Percentiles rank a stretch among this genome's conserved stretches.
Conservation (phyloP, 2,113 vertebrate genomes). For the Globicephala melas region DNA sequence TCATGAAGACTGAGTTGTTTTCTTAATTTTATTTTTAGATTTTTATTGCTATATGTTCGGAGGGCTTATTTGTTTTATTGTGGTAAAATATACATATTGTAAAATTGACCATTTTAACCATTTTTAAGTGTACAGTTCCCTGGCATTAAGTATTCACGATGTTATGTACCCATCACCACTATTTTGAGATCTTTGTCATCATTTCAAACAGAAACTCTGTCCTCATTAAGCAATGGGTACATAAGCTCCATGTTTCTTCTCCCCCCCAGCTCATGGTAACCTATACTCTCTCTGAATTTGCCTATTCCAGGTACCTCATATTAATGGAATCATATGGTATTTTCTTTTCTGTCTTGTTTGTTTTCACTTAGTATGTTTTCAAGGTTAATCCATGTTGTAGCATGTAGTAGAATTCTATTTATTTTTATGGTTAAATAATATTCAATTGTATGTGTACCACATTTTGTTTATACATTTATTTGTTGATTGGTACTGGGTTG, state of each 20-base stretch:
- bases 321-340: background rate
- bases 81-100: background rate
- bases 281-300: background rate
- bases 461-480: background rate
- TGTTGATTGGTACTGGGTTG: background rate
- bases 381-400: background rate
- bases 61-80: background rate
- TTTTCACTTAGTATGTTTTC: background rate
- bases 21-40: background rate
- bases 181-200: constrained; percentile 2
- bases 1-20: background rate
- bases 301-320: background rate
- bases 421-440: background rate
- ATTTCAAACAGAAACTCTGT: background rate
- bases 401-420: background rate
- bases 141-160: background rate
- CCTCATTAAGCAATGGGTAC: background rate
- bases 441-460: background rate
- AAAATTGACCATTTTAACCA: background rate
- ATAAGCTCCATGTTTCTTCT: background rate
- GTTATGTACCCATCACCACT: background rate
- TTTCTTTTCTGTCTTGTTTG: background rate
- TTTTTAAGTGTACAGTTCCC: background rate
- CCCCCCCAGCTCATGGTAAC: background rate
- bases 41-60: background rate